These are phyloP conservation scores for Pterophyllum scalare DNA, from an alignment of 2,113 vertebrate genomes.

Conservation along the genomic window DNA sequence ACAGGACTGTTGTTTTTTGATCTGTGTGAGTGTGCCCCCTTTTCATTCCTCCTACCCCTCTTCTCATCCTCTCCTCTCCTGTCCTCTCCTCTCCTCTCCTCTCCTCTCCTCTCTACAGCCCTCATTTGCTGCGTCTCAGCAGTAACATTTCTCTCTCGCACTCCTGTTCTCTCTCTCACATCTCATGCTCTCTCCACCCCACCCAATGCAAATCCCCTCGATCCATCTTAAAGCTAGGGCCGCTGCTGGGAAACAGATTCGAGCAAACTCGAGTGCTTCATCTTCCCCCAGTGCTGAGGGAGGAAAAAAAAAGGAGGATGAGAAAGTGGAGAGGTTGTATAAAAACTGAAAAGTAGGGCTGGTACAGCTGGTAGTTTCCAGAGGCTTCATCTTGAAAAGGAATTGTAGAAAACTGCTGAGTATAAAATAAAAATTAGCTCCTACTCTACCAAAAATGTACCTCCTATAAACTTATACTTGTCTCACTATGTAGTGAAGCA, in stretches of 20 bases:
- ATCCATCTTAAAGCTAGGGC: conserved; percentile 71
- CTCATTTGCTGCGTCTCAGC: conserved; percentile 66
- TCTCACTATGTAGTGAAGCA: conserved; percentile 6
- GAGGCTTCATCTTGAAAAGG: conserved; percentile 51
- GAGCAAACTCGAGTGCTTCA: conserved; percentile 71
- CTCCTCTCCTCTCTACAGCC: conserved; percentile 32
- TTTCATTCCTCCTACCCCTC: conserved; percentile 41
- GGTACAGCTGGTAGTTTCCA: conserved; percentile 55
- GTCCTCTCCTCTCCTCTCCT: conserved; percentile 23
- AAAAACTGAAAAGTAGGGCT: conserved; percentile 66
- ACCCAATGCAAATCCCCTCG: conserved; percentile 66
- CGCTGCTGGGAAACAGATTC: conserved; percentile 72
- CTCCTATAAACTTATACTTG: conserved; percentile 2
- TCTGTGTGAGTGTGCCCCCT: conserved; percentile 53
- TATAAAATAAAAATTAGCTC: conserved; percentile 58
- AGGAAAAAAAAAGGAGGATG: conserved; percentile 31
- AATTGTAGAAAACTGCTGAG: conserved; percentile 59
- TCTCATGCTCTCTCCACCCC: conserved; percentile 49
- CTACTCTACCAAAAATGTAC: conserved; percentile 31
- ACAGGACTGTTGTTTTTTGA: conserved; percentile 63
- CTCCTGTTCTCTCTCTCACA: conserved; percentile 49
- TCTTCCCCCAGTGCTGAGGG: conserved; percentile 55
- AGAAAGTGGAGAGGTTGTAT: conserved; percentile 40
- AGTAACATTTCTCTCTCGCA: conserved; percentile 52
- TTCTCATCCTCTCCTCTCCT: conserved; percentile 4